These are phyloP conservation scores for Hydrolagus colliei DNA, from an alignment of 2,797 vertebrate species.

Conservation along the genomic window DNA sequence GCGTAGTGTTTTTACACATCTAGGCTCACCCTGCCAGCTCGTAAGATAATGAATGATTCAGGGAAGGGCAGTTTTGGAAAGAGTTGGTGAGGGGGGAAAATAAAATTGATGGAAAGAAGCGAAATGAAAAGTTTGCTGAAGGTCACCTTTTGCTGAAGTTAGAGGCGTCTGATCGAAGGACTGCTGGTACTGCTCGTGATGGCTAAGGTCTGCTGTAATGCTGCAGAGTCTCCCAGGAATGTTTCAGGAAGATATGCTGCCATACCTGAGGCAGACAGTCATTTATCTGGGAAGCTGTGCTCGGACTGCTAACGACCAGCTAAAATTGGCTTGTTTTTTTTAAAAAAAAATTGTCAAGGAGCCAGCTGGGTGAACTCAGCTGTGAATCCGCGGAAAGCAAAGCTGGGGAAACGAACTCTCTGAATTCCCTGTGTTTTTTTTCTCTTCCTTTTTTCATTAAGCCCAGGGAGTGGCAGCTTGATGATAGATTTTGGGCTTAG, in stretches of 20 bases:
- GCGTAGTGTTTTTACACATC: too few relatives aligned
- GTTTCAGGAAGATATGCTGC: constrained; percentile 69
- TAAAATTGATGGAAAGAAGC: constrained; percentile 44
- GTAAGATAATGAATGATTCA: neutral
- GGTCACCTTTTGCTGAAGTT: constrained; percentile 67
- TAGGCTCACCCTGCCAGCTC: too few relatives aligned
- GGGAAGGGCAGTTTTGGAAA: neutral
- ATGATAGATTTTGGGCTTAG: neutral
- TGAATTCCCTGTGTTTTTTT: constrained; percentile 72
- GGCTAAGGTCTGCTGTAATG: constrained; percentile 56
- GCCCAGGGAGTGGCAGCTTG: neutral
- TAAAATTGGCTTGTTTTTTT: constrained; percentile 86
- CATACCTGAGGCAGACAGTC: constrained; percentile 73
- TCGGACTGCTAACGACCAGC: constrained; percentile 77
- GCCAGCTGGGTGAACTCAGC: constrained; percentile 77
- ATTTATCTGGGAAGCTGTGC: constrained; percentile 69
- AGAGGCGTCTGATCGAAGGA: constrained; percentile 58
- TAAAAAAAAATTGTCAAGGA: constrained; percentile 74
- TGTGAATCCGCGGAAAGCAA: constrained; percentile 66
- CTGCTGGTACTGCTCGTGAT: constrained; percentile 39
- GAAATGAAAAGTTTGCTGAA: constrained; percentile 56
- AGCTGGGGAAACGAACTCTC: constrained; percentile 70
- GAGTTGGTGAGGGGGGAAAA: neutral
- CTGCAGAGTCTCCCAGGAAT: constrained; percentile 63
- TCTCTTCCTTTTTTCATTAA: constrained; percentile 48